These are phyloP conservation scores for Thaumetopoea pityocampa DNA, from an alignment of 1,140 invertebrate genomes.

Conservation along the genomic window DNA sequence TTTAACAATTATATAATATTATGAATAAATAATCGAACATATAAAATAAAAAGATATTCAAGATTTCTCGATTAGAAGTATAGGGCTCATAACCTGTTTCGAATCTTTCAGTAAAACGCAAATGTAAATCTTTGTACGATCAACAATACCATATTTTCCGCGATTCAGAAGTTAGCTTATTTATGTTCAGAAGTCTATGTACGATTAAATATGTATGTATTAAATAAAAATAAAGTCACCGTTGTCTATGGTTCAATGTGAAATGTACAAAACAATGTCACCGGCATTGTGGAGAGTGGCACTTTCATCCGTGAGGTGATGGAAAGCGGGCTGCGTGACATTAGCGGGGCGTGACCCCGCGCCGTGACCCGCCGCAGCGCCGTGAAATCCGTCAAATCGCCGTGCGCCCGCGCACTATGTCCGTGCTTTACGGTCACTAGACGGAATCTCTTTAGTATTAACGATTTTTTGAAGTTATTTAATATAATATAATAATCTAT, in stretches of 20 bases:
- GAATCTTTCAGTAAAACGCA: no score
- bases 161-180: no score
- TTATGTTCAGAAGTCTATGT: no score
- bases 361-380: constrained; percentile 52
- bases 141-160: no score
- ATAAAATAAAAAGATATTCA: no score
- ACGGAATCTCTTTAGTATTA: constrained; percentile 19
- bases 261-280: constrained; percentile 19
- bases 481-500: no score
- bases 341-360: constrained; percentile 56
- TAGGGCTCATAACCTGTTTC: no score
- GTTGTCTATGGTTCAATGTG: neutral
- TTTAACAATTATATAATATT: no score
- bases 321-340: constrained; percentile 57
- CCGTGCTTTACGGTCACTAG: constrained; percentile 40
- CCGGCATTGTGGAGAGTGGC: constrained; percentile 12
- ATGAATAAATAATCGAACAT: no score
- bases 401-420: constrained; percentile 51
- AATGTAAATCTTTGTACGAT: no score
- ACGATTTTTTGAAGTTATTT: constrained; percentile 31
- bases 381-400: constrained; percentile 72
- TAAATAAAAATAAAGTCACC: neutral
- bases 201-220: no score
- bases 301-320: constrained; percentile 45
- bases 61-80: no score